Percentiles rank a stretch among this genome's conserved stretches.
Evolutionary conservation across 37 sponge, comb jelly and placozoan genomes (phyloP).

Genomic region (Ephydatia muelleri): DNA sequence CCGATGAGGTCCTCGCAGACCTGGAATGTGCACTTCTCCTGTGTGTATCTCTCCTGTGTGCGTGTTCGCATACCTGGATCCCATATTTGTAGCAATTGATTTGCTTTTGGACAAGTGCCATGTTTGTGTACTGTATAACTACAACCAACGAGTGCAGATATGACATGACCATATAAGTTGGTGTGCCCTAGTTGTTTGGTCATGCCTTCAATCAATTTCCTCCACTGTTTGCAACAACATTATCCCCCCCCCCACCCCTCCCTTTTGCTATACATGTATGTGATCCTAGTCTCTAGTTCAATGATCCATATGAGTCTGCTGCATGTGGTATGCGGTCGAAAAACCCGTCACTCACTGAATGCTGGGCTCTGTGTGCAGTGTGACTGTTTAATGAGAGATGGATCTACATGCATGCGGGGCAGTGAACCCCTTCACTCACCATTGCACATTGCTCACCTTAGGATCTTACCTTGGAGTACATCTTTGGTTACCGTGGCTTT

Average conservation of each 20-base stretch:
- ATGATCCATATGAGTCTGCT: too few relatives aligned
- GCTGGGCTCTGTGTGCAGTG: too few relatives aligned
- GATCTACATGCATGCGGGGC: too few relatives aligned
- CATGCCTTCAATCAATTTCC: not conserved
- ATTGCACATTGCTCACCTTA: constrained; percentile 8
- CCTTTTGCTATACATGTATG: too few relatives aligned
- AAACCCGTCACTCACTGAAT: too few relatives aligned
- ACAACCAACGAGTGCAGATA: not conserved
- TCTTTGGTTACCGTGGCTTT: constrained; percentile 97
- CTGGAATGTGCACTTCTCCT: not conserved
- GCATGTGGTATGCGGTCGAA: too few relatives aligned
- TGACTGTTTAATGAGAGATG: too few relatives aligned
- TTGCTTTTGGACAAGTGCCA: not conserved
- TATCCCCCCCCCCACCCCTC: too few relatives aligned
- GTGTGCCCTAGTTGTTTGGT: not conserved
- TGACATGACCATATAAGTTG: not conserved
- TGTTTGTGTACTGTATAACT: not conserved
- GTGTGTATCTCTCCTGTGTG: not conserved
- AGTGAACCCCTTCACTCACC: not conserved
- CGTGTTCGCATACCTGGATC: not conserved
- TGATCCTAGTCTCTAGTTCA: too few relatives aligned
- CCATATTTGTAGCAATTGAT: not conserved
- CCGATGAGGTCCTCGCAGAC: not conserved
- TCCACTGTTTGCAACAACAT: too few relatives aligned
- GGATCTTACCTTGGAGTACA: constrained; percentile 81